Conservation (phyloP, 2,888 invertebrate genomes). For the Microdon myrmicae region DNA sequence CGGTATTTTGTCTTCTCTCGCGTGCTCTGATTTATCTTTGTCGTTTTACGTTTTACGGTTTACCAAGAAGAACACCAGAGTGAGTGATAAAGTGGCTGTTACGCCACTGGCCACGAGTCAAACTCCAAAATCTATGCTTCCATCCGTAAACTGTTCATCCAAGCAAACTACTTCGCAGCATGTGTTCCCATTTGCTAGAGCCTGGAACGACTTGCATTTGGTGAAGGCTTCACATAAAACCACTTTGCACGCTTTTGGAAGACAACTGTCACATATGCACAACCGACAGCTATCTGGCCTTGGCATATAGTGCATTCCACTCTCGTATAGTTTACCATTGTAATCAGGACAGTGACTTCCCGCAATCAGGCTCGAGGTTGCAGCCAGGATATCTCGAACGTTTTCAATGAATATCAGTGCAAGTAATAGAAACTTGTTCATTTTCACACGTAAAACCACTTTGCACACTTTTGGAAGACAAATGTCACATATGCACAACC, state of each 20-base stretch:
- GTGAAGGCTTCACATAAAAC: slow-evolving; percentile 88
- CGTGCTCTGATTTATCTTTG: slow-evolving; percentile 82
- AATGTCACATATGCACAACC: slow-evolving; percentile 87
- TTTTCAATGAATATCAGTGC: slow-evolving; percentile 63
- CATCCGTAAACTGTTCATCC: slow-evolving; percentile 79
- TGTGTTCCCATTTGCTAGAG: slow-evolving; percentile 80
- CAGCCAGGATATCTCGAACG: slow-evolving; percentile 66
- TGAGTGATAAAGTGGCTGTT: slow-evolving; percentile 82
- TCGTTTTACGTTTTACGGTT: slow-evolving; percentile 84
- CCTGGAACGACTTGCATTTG: slow-evolving; percentile 86
- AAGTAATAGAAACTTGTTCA: slow-evolving; percentile 62
- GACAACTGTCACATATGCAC: slow-evolving; percentile 88
- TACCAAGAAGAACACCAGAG: slow-evolving; percentile 83
- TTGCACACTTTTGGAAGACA: slow-evolving; percentile 81
- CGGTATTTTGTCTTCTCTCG: slow-evolving; percentile 73
- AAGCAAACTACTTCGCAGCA: slow-evolving; percentile 91
- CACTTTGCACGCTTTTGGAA: slow-evolving; percentile 80
- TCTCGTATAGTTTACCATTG: slow-evolving; percentile 78
- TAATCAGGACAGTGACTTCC: slow-evolving; percentile 79
- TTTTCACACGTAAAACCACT: slow-evolving; percentile 81
- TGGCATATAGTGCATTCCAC: slow-evolving; percentile 83
- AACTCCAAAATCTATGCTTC: slow-evolving; percentile 75
- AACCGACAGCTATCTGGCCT: slow-evolving; percentile 88
- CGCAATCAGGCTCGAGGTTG: slow-evolving; percentile 67
- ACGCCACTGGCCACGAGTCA: slow-evolving; percentile 85